Evolutionary conservation across 1,140 invertebrate species (phyloP).

Genomic region (Oryzaephilus surinamensis): DNA sequence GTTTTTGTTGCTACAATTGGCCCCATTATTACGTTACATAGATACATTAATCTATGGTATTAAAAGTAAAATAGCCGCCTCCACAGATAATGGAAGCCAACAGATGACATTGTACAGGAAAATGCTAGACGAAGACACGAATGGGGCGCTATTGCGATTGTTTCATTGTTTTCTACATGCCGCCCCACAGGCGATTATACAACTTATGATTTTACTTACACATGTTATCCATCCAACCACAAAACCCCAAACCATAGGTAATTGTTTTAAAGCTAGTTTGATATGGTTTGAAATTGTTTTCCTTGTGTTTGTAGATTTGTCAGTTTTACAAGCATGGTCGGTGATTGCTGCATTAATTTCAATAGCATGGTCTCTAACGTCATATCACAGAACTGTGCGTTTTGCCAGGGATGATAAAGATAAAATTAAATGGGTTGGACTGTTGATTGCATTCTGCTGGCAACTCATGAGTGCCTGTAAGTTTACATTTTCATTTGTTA

Average conservation of each 20-base stretch:
- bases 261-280: background rate
- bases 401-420: conserved; percentile 36
- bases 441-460: conserved; percentile 36
- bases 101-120: conserved; percentile 35
- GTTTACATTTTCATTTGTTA: background rate
- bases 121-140: conserved; percentile 47
- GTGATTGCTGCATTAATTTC: conserved; percentile 30
- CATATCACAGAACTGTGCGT: conserved; percentile 34
- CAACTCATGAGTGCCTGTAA: conserved; percentile 37
- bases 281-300: too few relatives aligned
- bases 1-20: conserved; percentile 38
- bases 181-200: conserved; percentile 35
- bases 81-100: conserved; percentile 30
- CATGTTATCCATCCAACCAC: conserved; percentile 20
- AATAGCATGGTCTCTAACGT: conserved; percentile 36
- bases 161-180: conserved; percentile 55
- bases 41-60: conserved; percentile 40
- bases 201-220: conserved; percentile 28
- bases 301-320: conserved; percentile 25
- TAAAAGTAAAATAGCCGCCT: conserved; percentile 35
- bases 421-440: conserved; percentile 30
- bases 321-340: conserved; percentile 32
- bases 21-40: conserved; percentile 37
- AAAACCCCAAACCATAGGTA: conserved; percentile 6
- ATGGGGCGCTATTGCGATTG: conserved; percentile 47